Evolutionary conservation across 2,113 vertebrate genomes (phyloP), one percentile per base, ranked within the genome.

Genomic region (Siniperca chuatsi): DNA sequence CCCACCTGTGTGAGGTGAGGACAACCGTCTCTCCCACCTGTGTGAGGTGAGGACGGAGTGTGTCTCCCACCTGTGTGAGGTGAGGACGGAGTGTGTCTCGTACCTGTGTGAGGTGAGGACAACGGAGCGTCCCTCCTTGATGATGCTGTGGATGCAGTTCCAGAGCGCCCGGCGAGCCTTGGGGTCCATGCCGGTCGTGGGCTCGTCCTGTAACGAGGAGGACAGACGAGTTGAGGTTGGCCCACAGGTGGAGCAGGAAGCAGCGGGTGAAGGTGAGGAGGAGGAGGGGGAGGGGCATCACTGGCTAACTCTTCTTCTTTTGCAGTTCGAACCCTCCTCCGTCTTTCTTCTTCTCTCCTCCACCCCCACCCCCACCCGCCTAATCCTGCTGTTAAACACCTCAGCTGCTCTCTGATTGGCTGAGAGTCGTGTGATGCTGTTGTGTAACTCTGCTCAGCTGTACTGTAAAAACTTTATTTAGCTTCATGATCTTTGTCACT

Each of bases 111-210:
- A 29, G 29, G 29, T 29, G 29, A 29, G 29, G 29, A 29, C 29
- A 98, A 99, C 95, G 0, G 98, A 99, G 90, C 98, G 96, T 2
- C 98, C 98, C 88, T 98, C 97, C 89, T 98, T 99, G 92, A 99
- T 96, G 33, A 99, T 84, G 77, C 97, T 97, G 71, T 97, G 95
- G 86, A 98, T 98, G 65, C 97, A 98, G 94, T 97, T 98, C 98
- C 98, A 99, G 60, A 99, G 90, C 44, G 99, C 98, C 23, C 98
- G 95, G 33, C 98, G 97, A 61, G 98, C 97, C 89, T 98, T 98
- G 77, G 98, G 98, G 89, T 99, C 98, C 98, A 99, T 99, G 10
- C 98, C 98, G 1, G 98, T 99, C 54, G 98, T 99, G 64, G 98
- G 98, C 84, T 99, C 98, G 87, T 99, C 98, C 98, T 99, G 87